Evolutionary conservation across 53 echinoderm and acorn worm genomes (phyloP).

Genomic region (Crossaster papposus): DNA sequence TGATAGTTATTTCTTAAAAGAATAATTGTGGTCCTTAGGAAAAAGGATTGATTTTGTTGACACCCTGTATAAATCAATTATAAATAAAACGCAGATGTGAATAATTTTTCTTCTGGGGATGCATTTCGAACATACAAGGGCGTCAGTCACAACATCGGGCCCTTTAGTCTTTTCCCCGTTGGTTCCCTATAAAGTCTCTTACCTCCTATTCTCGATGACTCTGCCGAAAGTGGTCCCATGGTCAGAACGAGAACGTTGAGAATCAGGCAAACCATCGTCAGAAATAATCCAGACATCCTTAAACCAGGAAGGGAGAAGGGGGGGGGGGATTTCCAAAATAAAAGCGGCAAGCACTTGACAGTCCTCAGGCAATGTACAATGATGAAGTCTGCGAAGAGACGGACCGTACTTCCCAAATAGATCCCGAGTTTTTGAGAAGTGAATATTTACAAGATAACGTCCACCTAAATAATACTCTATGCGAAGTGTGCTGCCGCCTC

Average conservation of each 20-base stretch:
- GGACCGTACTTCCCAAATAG: not conserved
- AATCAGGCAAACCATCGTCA: constrained; percentile 40
- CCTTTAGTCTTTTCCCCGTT: not conserved
- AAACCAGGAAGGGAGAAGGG: not conserved
- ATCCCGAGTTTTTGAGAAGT: not conserved
- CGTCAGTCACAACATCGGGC: no score
- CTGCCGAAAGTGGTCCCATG: constrained; percentile 33
- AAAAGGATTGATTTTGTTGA: no score
- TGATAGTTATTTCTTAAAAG: no score
- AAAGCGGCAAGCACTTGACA: not conserved
- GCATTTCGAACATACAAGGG: no score
- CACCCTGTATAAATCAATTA: no score
- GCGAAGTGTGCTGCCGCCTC: not conserved
- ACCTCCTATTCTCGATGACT: constrained; percentile 36
- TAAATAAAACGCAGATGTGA: no score
- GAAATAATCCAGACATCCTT: constrained; percentile 24
- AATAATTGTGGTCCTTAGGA: no score
- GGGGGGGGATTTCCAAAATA: not conserved
- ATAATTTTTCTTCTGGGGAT: no score
- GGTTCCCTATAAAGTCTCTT: constrained; percentile 2
- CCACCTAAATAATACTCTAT: not conserved
- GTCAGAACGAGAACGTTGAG: constrained; percentile 25
- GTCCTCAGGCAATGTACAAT: not conserved
- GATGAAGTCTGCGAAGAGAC: not conserved
- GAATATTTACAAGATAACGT: not conserved